Conservation (phyloP, 2,113 vertebrate species). For the Planiliza haematocheilus region DNA sequence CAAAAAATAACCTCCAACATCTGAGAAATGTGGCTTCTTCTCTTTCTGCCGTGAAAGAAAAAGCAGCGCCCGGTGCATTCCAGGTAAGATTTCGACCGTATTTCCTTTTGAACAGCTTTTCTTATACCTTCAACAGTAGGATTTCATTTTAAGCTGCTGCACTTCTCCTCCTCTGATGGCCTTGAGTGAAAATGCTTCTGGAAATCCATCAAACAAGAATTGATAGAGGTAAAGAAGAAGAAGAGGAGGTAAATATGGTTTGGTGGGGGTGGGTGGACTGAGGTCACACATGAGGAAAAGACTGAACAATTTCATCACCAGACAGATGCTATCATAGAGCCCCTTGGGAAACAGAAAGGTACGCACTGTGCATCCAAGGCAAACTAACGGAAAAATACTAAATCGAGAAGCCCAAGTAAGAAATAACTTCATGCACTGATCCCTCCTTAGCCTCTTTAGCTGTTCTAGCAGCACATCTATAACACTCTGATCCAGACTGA, state of each 20-base stretch:
- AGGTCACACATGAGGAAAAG: slow-evolving; percentile 13
- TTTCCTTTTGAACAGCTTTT: slow-evolving; percentile 1
- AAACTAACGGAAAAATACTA: slow-evolving; percentile 1
- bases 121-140: slow-evolving; percentile 1
- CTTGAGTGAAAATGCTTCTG: slow-evolving; percentile 40
- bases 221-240: slow-evolving; percentile 29
- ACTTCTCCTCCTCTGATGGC: slow-evolving; percentile 19
- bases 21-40: not conserved
- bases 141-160: slow-evolving; percentile 37
- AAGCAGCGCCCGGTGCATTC: slow-evolving; percentile 3
- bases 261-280: not conserved
- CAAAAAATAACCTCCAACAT: slow-evolving; percentile 28
- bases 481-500: not conserved
- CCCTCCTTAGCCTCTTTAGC: too few species aligned
- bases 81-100: slow-evolving; percentile 23
- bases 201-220: slow-evolving; percentile 35
- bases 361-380: slow-evolving; percentile 7
- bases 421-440: not conserved
- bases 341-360: slow-evolving; percentile 3
- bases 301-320: slow-evolving; percentile 40
- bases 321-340: slow-evolving; percentile 41
- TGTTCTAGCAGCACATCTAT: not conserved
- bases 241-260: slow-evolving; percentile 23
- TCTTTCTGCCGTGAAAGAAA: slow-evolving; percentile 10
- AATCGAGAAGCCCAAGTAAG: not conserved